A percentile compares a stretch with the other conserved stretches of the same genome.
Evolutionary conservation across 2,797 vertebrate genomes (phyloP).

Genomic region (Esox masquinongy): DNA sequence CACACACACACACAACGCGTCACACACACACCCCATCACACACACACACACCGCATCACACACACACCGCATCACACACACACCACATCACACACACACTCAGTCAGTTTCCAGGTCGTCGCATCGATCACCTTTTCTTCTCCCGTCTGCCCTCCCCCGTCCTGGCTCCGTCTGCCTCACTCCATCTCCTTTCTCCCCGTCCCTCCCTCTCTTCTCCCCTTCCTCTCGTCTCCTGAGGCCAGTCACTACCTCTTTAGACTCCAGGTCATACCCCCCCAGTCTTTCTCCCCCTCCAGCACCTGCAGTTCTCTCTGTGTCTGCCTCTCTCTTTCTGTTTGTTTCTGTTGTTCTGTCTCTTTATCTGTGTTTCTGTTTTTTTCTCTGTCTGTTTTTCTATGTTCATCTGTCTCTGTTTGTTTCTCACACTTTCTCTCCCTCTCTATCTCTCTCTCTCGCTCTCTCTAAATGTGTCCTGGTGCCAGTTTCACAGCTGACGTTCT

Average conservation of each 20-base stretch:
- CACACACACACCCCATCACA: conserved; percentile 16
- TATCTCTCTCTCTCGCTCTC: neutral
- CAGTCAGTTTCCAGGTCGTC: conserved; percentile 4
- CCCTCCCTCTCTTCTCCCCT: neutral
- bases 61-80: too few relatives aligned
- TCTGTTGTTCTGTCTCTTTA: neutral
- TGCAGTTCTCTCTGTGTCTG: conserved; percentile 11
- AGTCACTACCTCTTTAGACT: neutral
- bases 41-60: too few relatives aligned
- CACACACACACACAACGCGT: conserved; percentile 13
- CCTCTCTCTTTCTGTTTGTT: neutral
- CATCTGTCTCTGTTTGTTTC: neutral
- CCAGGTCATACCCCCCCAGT: neutral
- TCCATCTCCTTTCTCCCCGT: neutral
- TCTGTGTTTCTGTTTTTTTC: neutral
- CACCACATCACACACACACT: too few relatives aligned
- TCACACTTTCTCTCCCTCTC: neutral
- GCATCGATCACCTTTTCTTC: neutral
- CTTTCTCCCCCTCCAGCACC: neutral
- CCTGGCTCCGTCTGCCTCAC: neutral
- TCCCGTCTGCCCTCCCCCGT: neutral
- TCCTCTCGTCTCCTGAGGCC: neutral
- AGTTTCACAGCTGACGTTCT: conserved; percentile 73
- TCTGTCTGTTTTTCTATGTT: neutral
- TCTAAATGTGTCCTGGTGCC: conserved; percentile 66